phyloP scores from a whole-genome alignment of 1,140 invertebrate species.

The Hypsibius dujardini region DNA sequence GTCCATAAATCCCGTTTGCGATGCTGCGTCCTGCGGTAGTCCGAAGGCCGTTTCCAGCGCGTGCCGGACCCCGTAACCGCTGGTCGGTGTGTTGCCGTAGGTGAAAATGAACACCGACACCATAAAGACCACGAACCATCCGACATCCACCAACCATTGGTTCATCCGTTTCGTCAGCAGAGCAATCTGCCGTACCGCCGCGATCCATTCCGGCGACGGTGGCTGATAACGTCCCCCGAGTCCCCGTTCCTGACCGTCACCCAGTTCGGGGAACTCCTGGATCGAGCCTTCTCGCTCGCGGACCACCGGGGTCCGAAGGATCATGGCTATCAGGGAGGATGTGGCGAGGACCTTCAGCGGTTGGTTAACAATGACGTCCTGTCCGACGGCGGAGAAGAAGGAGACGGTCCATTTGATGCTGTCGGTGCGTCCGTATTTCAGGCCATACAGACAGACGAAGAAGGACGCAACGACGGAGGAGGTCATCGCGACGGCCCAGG shows the following conservation, averaged over 20 bases:
- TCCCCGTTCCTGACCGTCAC: neutral
- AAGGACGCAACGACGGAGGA: conserved; percentile 26
- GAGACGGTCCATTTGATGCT: conserved; percentile 29
- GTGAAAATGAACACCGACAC: neutral
- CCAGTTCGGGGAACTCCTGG: neutral
- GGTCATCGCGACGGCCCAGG: conserved; percentile 26
- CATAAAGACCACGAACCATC: neutral
- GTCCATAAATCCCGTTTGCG: too few species aligned
- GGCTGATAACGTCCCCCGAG: neutral
- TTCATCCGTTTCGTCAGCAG: neutral
- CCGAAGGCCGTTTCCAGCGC: neutral
- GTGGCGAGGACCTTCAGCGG: conserved; percentile 28
- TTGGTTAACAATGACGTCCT: conserved; percentile 29
- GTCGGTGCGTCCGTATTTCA: conserved; percentile 27
- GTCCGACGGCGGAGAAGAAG: conserved; percentile 26
- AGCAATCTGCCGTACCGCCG: neutral
- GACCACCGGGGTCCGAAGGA: conserved; percentile 12
- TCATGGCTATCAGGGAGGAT: neutral
- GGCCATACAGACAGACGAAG: conserved; percentile 28
- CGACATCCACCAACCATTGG: neutral
- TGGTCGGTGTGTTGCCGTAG: neutral
- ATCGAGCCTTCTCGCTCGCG: neutral
- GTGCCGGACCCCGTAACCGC: neutral
- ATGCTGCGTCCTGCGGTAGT: too few species aligned
- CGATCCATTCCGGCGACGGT: neutral